Conservation (phyloP, 1,140 invertebrate species). For the Drosophila tristis region DNA sequence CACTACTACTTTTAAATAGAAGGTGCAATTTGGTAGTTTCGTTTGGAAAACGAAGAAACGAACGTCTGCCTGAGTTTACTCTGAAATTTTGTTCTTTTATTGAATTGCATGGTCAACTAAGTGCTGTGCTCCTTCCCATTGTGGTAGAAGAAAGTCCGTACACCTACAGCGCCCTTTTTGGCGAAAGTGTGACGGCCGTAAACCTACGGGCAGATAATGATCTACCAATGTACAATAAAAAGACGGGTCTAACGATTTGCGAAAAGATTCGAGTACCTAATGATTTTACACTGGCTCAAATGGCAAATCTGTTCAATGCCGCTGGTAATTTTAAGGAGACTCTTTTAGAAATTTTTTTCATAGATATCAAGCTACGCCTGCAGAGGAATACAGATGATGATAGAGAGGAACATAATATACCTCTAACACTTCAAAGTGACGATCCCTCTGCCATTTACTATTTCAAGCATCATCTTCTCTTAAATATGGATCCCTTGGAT, state of each 20-base stretch:
- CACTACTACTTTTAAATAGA: slow-evolving; percentile 35
- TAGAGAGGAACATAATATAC: not conserved
- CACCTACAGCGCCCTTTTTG: slow-evolving; percentile 53
- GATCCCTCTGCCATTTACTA: slow-evolving; percentile 58
- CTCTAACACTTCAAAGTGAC: slow-evolving; percentile 35
- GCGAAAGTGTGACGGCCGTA: not conserved
- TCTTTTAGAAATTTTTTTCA: slow-evolving; percentile 38
- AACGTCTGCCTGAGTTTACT: slow-evolving; percentile 43
- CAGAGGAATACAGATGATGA: not conserved
- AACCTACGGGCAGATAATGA: slow-evolving; percentile 9
- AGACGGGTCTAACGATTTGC: not conserved
- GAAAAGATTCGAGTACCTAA: slow-evolving; percentile 32
- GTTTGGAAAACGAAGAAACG: slow-evolving; percentile 27
- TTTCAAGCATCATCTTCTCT: slow-evolving; percentile 52
- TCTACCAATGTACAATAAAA: not conserved
- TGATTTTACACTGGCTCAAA: slow-evolving; percentile 5
- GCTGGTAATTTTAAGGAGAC: slow-evolving; percentile 1
- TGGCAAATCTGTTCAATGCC: slow-evolving; percentile 37
- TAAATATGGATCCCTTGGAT: slow-evolving; percentile 14
- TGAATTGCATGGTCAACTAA: slow-evolving; percentile 38
- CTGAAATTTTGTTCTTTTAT: slow-evolving; percentile 51
- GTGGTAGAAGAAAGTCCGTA: slow-evolving; percentile 5
- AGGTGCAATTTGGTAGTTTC: slow-evolving; percentile 45
- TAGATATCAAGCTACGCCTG: slow-evolving; percentile 36
- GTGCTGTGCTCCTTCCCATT: slow-evolving; percentile 53